Conservation (phyloP, 2,113 vertebrate genomes). For the Promerops cafer region DNA sequence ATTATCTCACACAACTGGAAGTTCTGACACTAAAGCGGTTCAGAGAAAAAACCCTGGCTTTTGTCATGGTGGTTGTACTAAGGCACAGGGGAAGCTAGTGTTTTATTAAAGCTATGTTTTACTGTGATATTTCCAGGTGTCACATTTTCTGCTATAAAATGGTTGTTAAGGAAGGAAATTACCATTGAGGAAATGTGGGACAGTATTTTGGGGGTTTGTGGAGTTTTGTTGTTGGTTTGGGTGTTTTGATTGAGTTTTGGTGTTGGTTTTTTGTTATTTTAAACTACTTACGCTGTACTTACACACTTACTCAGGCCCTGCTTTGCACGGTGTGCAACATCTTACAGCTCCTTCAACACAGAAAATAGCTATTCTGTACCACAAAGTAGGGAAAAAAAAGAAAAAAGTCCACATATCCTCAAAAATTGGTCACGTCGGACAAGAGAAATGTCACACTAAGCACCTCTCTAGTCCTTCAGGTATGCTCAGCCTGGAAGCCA, state of each 20-base stretch:
- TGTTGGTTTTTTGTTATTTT: background rate
- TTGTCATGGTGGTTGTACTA: background rate
- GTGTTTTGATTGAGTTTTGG: background rate
- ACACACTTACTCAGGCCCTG: background rate
- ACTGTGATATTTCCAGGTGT: background rate
- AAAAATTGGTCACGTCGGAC: background rate
- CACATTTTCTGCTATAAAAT: background rate
- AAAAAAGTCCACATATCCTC: background rate
- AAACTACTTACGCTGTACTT: background rate
- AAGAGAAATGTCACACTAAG: background rate
- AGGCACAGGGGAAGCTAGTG: too few species aligned
- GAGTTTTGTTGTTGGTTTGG: background rate
- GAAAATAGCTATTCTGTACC: background rate
- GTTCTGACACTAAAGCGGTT: background rate
- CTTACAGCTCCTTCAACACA: background rate
- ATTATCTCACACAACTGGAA: background rate
- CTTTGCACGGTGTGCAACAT: background rate
- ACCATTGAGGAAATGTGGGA: background rate
- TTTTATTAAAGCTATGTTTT: too few species aligned
- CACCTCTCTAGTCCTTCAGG: background rate
- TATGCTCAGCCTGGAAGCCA: background rate
- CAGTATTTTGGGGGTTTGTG: background rate
- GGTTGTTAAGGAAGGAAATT: background rate
- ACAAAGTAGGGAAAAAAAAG: background rate
- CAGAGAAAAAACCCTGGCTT: background rate